A percentile compares a stretch with the other conserved stretches of the same genome.
Evolutionary conservation across 2,113 vertebrate genomes (phyloP).

Genomic region (Tetraodon nigroviridis): DNA sequence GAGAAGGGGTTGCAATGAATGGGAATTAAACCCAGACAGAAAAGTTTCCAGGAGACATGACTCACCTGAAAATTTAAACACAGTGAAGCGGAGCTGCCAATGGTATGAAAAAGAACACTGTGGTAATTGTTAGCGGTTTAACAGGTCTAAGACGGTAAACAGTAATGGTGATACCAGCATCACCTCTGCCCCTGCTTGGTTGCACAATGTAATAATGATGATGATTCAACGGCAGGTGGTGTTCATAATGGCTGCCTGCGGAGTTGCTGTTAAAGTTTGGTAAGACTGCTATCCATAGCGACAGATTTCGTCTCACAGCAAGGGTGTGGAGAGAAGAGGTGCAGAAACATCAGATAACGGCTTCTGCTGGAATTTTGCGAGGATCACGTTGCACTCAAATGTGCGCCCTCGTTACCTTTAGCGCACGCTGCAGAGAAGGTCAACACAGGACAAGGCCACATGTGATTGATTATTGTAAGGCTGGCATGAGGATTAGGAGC

Average conservation of each 20-base stretch:
- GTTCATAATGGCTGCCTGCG: conserved; percentile 11
- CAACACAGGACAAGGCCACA: conserved; percentile 13
- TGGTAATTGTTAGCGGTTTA: conserved; percentile 5
- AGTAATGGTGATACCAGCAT: conserved; percentile 1
- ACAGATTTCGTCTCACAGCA: conserved; percentile 54
- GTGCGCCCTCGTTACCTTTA: conserved; percentile 61
- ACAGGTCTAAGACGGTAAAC: neutral
- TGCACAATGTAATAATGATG: conserved; percentile 8
- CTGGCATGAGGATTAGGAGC: conserved; percentile 43
- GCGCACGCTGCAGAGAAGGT: conserved; percentile 56
- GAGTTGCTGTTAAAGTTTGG: neutral
- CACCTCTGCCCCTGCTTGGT: neutral
- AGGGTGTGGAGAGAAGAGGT: conserved; percentile 69
- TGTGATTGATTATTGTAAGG: conserved; percentile 59
- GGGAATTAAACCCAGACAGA: conserved; percentile 70
- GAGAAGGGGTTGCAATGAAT: conserved; percentile 51
- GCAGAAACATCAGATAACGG: conserved; percentile 47
- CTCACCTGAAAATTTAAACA: conserved; percentile 56
- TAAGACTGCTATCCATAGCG: conserved; percentile 56
- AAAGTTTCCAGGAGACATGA: conserved; percentile 67
- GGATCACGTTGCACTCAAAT: conserved; percentile 37
- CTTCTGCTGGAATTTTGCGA: conserved; percentile 66
- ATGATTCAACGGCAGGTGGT: conserved; percentile 40
- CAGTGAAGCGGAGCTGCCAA: conserved; percentile 25
- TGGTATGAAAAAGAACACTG: conserved; percentile 24